phyloP scores from a whole-genome alignment of 2,113 vertebrate genomes.

The Barnardius zonarius region DNA sequence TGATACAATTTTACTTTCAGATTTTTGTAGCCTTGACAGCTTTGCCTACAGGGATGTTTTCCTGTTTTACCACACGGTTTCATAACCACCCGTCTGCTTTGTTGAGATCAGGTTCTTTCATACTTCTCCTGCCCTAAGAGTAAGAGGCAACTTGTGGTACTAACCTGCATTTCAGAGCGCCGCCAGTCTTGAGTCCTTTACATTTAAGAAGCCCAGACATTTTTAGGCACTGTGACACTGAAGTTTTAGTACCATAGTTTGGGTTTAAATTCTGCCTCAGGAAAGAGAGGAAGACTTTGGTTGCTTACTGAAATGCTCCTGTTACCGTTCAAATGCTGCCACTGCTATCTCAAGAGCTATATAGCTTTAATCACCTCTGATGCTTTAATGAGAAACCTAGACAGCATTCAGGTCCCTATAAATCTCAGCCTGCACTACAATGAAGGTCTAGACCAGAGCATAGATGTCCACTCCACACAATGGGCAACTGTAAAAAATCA shows the following conservation, averaged over 20 bases:
- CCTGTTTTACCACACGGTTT: not conserved
- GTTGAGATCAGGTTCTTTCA: not conserved
- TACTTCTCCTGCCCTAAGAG: not conserved
- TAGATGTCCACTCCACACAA: not conserved
- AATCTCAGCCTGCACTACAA: not conserved
- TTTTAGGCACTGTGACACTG: rapidly evolving
- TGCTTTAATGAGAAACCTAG: not conserved
- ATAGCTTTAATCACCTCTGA: not conserved
- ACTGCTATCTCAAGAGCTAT: not conserved
- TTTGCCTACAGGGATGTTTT: slow-evolving; percentile 21
- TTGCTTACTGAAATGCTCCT: not conserved
- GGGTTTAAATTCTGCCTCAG: not conserved
- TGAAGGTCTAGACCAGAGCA: not conserved
- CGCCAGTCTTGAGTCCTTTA: not conserved
- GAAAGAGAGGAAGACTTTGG: not conserved
- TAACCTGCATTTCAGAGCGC: not conserved
- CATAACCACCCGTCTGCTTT: not conserved
- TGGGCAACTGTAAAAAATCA: not conserved
- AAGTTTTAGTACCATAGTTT: not conserved
- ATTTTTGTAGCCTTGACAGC: slow-evolving; percentile 32
- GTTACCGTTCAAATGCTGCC: not conserved
- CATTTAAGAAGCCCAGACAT: not conserved
- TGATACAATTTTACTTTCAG: slow-evolving; percentile 58
- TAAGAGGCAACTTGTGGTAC: rapidly evolving
- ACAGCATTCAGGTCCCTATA: not conserved